A percentile compares a stretch with the other conserved stretches of the same genome.
Conservation (phyloP, 1,140 invertebrate species). For the Drosophila suzukii region DNA sequence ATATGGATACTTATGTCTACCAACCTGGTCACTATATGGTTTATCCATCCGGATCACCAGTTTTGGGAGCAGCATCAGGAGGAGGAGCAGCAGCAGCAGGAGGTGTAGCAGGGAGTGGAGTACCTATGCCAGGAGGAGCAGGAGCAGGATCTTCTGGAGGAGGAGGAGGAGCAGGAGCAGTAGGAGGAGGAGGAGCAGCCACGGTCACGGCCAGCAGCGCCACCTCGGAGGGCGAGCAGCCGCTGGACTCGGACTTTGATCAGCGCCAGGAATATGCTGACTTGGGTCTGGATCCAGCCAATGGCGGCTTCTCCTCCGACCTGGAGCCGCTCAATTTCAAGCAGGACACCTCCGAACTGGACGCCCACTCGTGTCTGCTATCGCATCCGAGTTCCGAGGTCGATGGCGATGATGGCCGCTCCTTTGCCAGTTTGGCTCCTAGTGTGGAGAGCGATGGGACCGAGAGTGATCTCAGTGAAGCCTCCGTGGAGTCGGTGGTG, state of each 20-base stretch:
- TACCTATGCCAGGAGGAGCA: neutral
- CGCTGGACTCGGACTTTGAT: constrained; percentile 48
- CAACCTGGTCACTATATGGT: constrained; percentile 42
- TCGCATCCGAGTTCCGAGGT: constrained; percentile 30
- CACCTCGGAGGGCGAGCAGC: constrained; percentile 53
- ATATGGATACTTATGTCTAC: constrained; percentile 47
- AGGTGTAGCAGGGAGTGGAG: neutral
- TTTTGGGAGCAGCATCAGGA: neutral
- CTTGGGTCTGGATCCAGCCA: constrained; percentile 36
- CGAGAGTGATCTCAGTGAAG: constrained; percentile 57
- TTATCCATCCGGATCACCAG: constrained; percentile 10
- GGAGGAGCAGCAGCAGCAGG: neutral
- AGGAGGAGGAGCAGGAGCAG: neutral
- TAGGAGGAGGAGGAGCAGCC: constrained; percentile 4
- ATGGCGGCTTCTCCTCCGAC: constrained; percentile 50
- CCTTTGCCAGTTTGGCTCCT: constrained; percentile 32
- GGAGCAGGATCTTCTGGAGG: constrained; percentile 3
- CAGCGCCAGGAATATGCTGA: constrained; percentile 35
- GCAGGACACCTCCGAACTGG: constrained; percentile 22
- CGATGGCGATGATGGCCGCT: constrained; percentile 38
- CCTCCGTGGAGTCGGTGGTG: constrained; percentile 64
- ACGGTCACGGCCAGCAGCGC: constrained; percentile 32
- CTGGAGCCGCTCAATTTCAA: constrained; percentile 30
- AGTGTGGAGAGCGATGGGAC: constrained; percentile 39
- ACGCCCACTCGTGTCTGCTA: constrained; percentile 6